Percentiles rank a stretch among this genome's conserved stretches.
Evolutionary conservation across 2,888 invertebrate species (phyloP).

Genomic region (Lepas anatifera): DNA sequence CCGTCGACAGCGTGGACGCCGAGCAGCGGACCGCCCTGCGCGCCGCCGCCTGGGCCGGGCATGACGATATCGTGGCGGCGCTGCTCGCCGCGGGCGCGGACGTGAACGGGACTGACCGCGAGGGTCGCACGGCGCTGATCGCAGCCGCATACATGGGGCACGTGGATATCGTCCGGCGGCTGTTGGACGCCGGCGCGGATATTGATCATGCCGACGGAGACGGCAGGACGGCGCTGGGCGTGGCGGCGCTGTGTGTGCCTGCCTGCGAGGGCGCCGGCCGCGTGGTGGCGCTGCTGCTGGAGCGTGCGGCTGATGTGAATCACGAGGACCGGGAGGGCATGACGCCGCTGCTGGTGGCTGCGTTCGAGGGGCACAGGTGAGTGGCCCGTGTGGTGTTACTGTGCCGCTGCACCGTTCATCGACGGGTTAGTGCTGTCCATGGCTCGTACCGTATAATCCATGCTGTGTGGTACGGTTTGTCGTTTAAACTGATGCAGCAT

Average conservation of each 20-base stretch:
- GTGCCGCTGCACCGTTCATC: too few relatives aligned
- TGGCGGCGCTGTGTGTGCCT: slow-evolving; percentile 71
- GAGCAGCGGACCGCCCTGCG: slow-evolving; percentile 85
- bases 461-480: too few relatives aligned
- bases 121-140: slow-evolving; percentile 39
- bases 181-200: slow-evolving; percentile 66
- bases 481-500: too few relatives aligned
- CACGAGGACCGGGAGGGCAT: slow-evolving; percentile 74
- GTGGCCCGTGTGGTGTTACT: too few relatives aligned
- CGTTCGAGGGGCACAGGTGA: slow-evolving; percentile 78
- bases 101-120: slow-evolving; percentile 38
- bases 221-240: slow-evolving; percentile 59
- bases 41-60: slow-evolving; percentile 54
- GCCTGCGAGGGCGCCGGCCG: slow-evolving; percentile 48
- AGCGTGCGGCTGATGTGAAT: slow-evolving; percentile 68
- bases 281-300: slow-evolving; percentile 51
- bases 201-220: slow-evolving; percentile 46
- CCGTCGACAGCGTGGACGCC: slow-evolving; percentile 47
- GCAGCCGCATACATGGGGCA: slow-evolving; percentile 83
- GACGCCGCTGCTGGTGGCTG: slow-evolving; percentile 76
- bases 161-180: slow-evolving; percentile 72
- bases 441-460: too few relatives aligned
- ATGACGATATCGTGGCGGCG: slow-evolving; percentile 36
- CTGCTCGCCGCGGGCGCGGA: slow-evolving; percentile 34
- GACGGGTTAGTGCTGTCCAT: too few relatives aligned